Conservation (phyloP, 2,797 vertebrate species). For the Gambusia yucatana region DNA sequence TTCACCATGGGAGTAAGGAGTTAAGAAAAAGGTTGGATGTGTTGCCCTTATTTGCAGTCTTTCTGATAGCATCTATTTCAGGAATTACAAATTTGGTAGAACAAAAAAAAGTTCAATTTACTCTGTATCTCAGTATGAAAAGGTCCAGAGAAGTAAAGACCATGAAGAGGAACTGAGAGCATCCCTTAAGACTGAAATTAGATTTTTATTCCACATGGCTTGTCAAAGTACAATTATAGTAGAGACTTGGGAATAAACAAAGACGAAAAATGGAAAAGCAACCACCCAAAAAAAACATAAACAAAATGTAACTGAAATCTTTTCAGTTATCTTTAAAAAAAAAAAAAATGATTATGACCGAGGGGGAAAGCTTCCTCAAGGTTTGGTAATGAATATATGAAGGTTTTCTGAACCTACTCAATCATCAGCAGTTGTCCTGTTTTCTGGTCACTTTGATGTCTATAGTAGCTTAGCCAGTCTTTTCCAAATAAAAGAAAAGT, state of each 20-base stretch:
- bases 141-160: conserved; percentile 47
- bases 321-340: conserved; percentile 41
- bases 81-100: conserved; percentile 21
- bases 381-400: neutral
- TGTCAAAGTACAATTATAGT: conserved; percentile 63
- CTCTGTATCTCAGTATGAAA: conserved; percentile 28
- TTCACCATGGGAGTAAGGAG: neutral
- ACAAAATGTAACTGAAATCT: conserved; percentile 44
- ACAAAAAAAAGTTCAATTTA: conserved; percentile 23
- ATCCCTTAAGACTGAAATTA: conserved; percentile 40
- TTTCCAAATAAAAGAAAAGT: neutral
- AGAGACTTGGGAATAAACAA: conserved; percentile 47
- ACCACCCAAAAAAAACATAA: neutral
- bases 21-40: neutral
- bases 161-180: conserved; percentile 47
- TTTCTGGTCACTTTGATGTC: conserved; percentile 14
- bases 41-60: neutral
- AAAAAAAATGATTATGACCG: conserved; percentile 27
- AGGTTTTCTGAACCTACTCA: conserved; percentile 15
- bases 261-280: conserved; percentile 27
- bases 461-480: neutral
- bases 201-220: conserved; percentile 67
- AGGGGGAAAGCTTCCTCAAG: conserved; percentile 16
- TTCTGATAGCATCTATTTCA: conserved; percentile 23
- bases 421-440: conserved; percentile 10